Base-by-base conservation (phyloP, 2,888 invertebrate species). In the Galerucella pusilla region DNA sequence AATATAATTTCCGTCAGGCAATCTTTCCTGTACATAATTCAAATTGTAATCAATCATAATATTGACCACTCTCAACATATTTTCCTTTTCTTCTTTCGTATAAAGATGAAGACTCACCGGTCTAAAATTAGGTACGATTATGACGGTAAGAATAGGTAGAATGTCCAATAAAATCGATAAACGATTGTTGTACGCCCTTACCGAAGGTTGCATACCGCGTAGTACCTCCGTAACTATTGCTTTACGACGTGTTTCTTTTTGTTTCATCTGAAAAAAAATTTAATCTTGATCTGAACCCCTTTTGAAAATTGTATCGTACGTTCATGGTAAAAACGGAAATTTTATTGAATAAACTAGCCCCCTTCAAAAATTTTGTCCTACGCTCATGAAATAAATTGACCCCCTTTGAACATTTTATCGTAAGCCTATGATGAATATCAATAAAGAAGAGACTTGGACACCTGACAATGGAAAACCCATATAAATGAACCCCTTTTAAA, bases 41-140 rank as follows among this genome's bases (percentile, higher is more conserved):
- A 98, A 88, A 76, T 96, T 97, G 87, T 96, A 95, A 85, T 96
- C 94, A 67, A 97, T 92, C 96, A 98, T 95, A 0, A 94, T 90
- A 79, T 92, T 90, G 12, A 97, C 94, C 45, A 96, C 92, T 42
- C 92, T 89, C 0, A 89, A 85, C 46, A 98, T 85, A 60, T 93
- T 92, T 14, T 89, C 89, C 68, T 92, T 93, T 87, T 97, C 97
- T 77, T 90, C 89, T 3, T 90, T 88, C 25, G 93, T 94, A 88
- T 94, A 96, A 68, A 96, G 86, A 89, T 96, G 92, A 75, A 86
- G 85, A 84, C 84, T 90, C 66, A 95, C 95, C 0, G 95, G 93
- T 68, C 96, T 89, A 60, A 97, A 88, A 25, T 89, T 88, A 0
- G 97, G 97, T 69, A 92, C 90, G 65, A 97, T 89, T 68, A 97